Conservation (phyloP, 2,113 vertebrate species). For the Antechinus stuartii region DNA sequence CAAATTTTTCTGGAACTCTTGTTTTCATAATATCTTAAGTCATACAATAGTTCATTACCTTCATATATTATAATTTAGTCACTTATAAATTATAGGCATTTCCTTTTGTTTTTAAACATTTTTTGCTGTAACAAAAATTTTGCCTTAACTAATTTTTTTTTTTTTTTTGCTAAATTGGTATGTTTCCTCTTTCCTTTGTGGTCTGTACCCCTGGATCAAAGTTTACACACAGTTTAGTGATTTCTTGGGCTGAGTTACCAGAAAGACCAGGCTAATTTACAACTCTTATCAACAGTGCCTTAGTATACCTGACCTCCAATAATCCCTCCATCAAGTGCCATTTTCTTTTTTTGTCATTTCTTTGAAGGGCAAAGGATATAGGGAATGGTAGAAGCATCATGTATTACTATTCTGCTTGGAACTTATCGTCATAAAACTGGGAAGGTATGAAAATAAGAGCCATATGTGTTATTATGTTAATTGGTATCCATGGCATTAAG, state of each 20-base stretch:
- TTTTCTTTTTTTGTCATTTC: background rate
- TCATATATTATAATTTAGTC: background rate
- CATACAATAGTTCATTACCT: background rate
- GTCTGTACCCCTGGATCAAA: background rate
- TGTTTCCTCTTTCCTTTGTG: background rate
- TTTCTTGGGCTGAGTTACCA: background rate
- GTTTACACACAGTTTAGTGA: background rate
- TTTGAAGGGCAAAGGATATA: background rate
- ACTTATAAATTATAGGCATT: background rate
- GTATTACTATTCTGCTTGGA: background rate
- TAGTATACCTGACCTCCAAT: background rate
- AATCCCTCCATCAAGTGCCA: background rate
- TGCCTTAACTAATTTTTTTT: background rate
- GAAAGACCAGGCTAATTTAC: background rate
- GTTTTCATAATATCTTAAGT: background rate
- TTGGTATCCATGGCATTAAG: background rate
- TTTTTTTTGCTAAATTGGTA: background rate
- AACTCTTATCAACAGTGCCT: background rate
- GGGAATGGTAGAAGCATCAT: background rate
- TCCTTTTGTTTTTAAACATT: no score
- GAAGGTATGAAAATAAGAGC: background rate
- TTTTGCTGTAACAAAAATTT: background rate
- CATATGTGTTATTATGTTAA: background rate
- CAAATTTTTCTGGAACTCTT: background rate
- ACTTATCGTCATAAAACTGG: background rate